Evolutionary conservation across 2,888 invertebrate genomes (phyloP).

Genomic region (Lacanobia oleracea): DNA sequence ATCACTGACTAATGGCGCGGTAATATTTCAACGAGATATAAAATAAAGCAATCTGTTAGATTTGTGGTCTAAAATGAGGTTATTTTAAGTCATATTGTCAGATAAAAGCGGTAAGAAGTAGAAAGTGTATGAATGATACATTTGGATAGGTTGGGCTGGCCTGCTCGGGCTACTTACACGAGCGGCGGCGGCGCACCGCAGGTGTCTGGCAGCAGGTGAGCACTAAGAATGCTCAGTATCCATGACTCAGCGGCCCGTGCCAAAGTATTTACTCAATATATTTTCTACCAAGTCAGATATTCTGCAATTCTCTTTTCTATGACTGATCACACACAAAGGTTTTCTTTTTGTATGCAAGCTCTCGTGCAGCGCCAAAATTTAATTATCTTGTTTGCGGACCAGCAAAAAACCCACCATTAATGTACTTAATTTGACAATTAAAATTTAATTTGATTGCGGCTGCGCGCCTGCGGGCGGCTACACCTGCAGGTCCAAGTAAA

Average conservation of each 20-base stretch:
- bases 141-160: constrained; percentile 47
- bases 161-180: constrained; percentile 66
- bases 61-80: constrained; percentile 20
- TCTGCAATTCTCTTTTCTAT: constrained; percentile 15
- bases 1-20: constrained; percentile 49
- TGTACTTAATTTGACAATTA: constrained; percentile 78
- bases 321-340: constrained; percentile 23
- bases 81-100: constrained; percentile 12
- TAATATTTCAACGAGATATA: constrained; percentile 53
- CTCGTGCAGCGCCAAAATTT: constrained; percentile 51
- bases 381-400: constrained; percentile 68
- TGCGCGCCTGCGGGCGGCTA: constrained; percentile 65
- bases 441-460: constrained; percentile 78
- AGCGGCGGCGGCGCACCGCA: constrained; percentile 69
- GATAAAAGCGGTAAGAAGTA: background rate
- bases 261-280: constrained; percentile 71
- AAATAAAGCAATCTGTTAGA: constrained; percentile 42
- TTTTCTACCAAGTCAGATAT: constrained; percentile 52
- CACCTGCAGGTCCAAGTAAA: constrained; percentile 79
- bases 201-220: constrained; percentile 80
- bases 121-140: constrained; percentile 23
- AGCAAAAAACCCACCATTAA: constrained; percentile 69
- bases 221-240: constrained; percentile 72
- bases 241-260: constrained; percentile 78
- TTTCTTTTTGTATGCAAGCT: constrained; percentile 45